phyloP scores from a whole-genome alignment of 2,888 invertebrate species.

The Sphaerophoria rueppellii region DNA sequence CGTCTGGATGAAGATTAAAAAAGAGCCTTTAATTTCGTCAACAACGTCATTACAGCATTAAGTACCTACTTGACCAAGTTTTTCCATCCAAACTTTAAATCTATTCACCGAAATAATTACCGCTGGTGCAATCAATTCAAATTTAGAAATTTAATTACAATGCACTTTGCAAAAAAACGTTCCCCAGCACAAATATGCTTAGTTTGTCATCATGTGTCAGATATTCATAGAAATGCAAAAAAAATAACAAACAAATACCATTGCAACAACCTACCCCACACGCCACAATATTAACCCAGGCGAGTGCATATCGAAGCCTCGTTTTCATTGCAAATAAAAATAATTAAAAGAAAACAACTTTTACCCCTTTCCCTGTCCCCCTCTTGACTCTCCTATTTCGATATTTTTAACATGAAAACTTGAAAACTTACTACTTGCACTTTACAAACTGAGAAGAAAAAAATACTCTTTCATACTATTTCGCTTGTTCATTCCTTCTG shows the following conservation, averaged over 20 bases:
- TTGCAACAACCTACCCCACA: conserved; percentile 65
- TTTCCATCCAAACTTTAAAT: conserved; percentile 11
- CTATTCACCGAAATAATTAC: conserved; percentile 41
- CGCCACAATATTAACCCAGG: conserved; percentile 58
- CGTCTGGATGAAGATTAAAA: neutral
- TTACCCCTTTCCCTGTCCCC: neutral
- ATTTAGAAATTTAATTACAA: conserved; percentile 66
- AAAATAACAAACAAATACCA: conserved; percentile 13
- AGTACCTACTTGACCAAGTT: conserved; percentile 32
- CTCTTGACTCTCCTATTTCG: neutral
- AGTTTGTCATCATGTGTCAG: conserved; percentile 42
- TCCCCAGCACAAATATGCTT: neutral
- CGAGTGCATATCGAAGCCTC: conserved; percentile 37
- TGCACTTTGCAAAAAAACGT: conserved; percentile 18
- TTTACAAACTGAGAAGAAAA: neutral
- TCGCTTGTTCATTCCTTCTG: neutral
- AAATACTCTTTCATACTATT: too few species aligned
- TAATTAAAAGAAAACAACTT: conserved; percentile 2
- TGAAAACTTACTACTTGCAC: conserved; percentile 56
- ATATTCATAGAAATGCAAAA: conserved; percentile 37
- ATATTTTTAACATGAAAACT: conserved; percentile 39
- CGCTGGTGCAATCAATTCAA: conserved; percentile 50
- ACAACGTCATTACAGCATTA: conserved; percentile 8
- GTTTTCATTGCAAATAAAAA: conserved; percentile 16
- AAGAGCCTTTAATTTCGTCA: conserved; percentile 7